A percentile compares a stretch with the other conserved stretches of the same genome.
phyloP scores from a whole-genome alignment of 2,797 vertebrate species.

The Neosilurus hyrtlii region DNA sequence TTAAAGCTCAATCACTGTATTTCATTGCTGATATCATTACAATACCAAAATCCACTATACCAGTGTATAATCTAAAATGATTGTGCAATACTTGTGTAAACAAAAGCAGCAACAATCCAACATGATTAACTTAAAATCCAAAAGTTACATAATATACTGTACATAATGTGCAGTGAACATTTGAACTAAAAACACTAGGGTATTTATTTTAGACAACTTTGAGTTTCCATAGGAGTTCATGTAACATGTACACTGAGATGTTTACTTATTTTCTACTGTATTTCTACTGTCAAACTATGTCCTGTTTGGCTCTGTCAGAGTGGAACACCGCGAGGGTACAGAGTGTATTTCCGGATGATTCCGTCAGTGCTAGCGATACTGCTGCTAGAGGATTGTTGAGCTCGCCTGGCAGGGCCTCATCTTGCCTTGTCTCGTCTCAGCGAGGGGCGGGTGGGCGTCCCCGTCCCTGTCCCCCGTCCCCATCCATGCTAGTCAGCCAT shows the following conservation, averaged over 20 bases:
- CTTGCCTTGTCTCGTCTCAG: slow-evolving; percentile 50
- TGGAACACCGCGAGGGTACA: slow-evolving; percentile 47
- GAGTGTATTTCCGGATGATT: slow-evolving; percentile 56
- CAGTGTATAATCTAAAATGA: not conserved
- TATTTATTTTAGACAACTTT: slow-evolving; percentile 24
- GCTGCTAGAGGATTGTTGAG: slow-evolving; percentile 49
- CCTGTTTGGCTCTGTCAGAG: slow-evolving; percentile 45
- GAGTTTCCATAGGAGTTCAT: slow-evolving; percentile 31
- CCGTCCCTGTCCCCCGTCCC: slow-evolving; percentile 53
- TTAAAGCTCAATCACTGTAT: not conserved
- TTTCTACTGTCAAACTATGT: slow-evolving; percentile 48
- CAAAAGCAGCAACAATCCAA: not conserved
- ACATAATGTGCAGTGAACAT: not conserved
- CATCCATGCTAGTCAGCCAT: slow-evolving; percentile 46
- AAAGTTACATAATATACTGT: not conserved
- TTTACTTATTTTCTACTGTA: slow-evolving; percentile 44
- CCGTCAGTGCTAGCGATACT: slow-evolving; percentile 52
- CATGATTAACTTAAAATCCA: not conserved
- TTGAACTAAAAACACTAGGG: slow-evolving; percentile 4
- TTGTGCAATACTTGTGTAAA: not conserved
- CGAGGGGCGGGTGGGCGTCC: slow-evolving; percentile 51
- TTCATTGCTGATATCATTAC: not conserved
- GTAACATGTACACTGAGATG: slow-evolving; percentile 32
- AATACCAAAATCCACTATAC: not conserved
- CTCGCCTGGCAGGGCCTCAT: slow-evolving; percentile 50